Evolutionary conservation across 1,140 invertebrate genomes (phyloP).

Genomic region (Zaprionus taronus): DNA sequence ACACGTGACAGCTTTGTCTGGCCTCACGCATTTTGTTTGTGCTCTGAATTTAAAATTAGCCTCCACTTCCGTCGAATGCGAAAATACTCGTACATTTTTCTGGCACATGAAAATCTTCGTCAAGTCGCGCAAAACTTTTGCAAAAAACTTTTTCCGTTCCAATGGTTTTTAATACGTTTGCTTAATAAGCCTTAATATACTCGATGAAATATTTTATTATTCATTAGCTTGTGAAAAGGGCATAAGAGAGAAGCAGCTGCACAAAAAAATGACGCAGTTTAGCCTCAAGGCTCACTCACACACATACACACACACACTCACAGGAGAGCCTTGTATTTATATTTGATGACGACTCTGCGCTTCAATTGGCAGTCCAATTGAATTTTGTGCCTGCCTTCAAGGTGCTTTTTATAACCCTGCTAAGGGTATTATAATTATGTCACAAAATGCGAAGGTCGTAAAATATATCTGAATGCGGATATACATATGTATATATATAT

Average conservation of each 20-base stretch:
- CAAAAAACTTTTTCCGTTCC: slow-evolving; percentile 28
- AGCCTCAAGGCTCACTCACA: slow-evolving; percentile 13
- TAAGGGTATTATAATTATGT: slow-evolving; percentile 9
- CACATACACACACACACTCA: neutral
- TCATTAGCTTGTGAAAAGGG: slow-evolving; percentile 39
- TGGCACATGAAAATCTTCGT: slow-evolving; percentile 30
- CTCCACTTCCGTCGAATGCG: slow-evolving; percentile 13
- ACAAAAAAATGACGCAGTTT: slow-evolving; percentile 39
- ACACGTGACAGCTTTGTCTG: slow-evolving; percentile 52
- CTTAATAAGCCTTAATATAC: slow-evolving; percentile 33
- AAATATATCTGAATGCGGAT: neutral
- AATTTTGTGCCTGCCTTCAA: slow-evolving; percentile 28
- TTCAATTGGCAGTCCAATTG: slow-evolving; percentile 67
- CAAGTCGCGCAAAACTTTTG: slow-evolving; percentile 23
- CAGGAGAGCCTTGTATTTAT: slow-evolving; percentile 22
- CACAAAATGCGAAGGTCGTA: neutral
- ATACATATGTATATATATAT: too few species aligned
- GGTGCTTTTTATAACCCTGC: slow-evolving; percentile 1
- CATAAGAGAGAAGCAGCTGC: slow-evolving; percentile 13
- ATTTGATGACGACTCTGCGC: slow-evolving; percentile 15
- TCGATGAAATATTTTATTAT: slow-evolving; percentile 71
- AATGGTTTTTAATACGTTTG: slow-evolving; percentile 38
- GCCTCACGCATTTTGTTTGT: slow-evolving; percentile 40
- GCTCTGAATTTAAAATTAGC: slow-evolving; percentile 50
- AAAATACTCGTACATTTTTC: slow-evolving; percentile 29